Percentiles rank a stretch among this genome's conserved stretches.
Conservation (phyloP, 35 echinoderm and acorn worm species). For the Anneissia japonica region DNA sequence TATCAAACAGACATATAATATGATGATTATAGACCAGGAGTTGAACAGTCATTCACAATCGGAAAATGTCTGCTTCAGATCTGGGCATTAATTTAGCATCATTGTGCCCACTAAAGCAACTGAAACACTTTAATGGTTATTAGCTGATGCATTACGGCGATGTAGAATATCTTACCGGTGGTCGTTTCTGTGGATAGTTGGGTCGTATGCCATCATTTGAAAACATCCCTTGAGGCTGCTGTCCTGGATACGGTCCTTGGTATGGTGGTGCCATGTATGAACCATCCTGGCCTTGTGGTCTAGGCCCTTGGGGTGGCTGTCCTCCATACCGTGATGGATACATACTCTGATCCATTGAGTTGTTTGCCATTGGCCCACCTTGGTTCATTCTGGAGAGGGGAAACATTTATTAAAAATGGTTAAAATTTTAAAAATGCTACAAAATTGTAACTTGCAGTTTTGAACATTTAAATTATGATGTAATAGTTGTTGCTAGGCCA, state of each 20-base stretch:
- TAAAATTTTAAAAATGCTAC: too few relatives aligned
- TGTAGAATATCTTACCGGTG: not conserved
- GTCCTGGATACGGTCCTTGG: not conserved
- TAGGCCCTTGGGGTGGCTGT: not conserved
- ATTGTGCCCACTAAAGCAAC: constrained; percentile 41
- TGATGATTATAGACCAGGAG: not conserved
- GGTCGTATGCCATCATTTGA: not conserved
- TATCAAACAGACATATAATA: too few relatives aligned
- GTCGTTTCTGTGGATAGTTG: not conserved
- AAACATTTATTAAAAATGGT: too few relatives aligned
- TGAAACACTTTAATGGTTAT: constrained; percentile 37
- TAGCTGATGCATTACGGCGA: constrained; percentile 23
- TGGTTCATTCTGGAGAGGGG: not conserved
- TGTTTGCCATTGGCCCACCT: not conserved
- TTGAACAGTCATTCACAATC: not conserved
- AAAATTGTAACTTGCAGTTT: too few relatives aligned
- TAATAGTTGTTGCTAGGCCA: too few relatives aligned
- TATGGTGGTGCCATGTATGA: not conserved
- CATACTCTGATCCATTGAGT: not conserved
- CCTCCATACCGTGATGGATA: not conserved
- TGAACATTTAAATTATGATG: too few relatives aligned
- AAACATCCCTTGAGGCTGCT: not conserved
- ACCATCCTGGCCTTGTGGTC: not conserved
- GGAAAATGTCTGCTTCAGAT: not conserved
- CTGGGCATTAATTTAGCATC: constrained; percentile 23